Evolutionary conservation across 2,888 invertebrate genomes (phyloP), one percentile per base, ranked within the genome.

Genomic region (Hirtodrosophila cameraria): DNA sequence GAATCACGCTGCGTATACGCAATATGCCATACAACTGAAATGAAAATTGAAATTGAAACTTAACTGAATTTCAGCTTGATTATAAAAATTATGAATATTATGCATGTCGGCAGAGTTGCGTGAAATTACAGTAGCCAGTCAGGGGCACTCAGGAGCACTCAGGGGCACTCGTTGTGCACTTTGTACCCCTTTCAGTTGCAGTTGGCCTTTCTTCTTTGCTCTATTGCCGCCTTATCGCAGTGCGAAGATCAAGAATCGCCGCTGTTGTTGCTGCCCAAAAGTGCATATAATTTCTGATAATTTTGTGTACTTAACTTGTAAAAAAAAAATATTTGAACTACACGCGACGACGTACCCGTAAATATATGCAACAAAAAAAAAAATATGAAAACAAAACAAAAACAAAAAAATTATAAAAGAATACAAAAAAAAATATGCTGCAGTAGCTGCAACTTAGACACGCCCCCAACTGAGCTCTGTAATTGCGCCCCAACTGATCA

Each of bases 401-500:
- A 52, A 41, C 53, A 50, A 54, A 64, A 58, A 49, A 38, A 45
- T 49, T 50, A 39, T 43, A 55, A 59, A 62, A 71, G 43, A 43
- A 57, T 43, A 52, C 45, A 59, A 8, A 39, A 39, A 38, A 52
- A 38, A 57, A 49, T 31, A 25, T 39, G 43, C 35, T 31, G 28
- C 46, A 42, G 74, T 49, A 60, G 67, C 71, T 50, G 54, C 79
- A 36, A 59, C 49, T 38, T 20, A 31, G 75, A 42, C 58, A 66
- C 67, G 69, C 77, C 70, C 57, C 54, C 67, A 72, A 62, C 70
- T 43, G 70, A 23, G 72, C 69, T 69, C 73, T 75, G 70, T 72
- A 87, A 86, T 87, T 86, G 86, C 80, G 78, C 70, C 86, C 84
- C 53, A 65, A 43, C 66, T 74, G 81, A 87, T 86, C 87, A 84